Base-by-base conservation (phyloP, 2,113 vertebrate species). In the Catharus minimus region DNA sequence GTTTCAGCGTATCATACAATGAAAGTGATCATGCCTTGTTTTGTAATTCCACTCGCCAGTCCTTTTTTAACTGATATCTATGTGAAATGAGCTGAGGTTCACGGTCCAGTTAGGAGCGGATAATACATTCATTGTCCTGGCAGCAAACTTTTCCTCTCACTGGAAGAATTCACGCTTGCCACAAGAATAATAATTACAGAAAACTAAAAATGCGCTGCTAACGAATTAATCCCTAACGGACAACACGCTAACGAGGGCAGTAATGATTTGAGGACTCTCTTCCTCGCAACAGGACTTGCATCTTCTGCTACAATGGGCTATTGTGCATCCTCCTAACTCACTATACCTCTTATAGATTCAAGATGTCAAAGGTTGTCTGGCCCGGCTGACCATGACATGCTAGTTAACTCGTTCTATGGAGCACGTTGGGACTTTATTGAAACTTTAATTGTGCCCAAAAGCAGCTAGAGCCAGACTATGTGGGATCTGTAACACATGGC, bases 311-410 rank as follows among this genome's bases (percentile, higher is more conserved):
- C 98, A 99, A 99, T 98, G 97, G 98, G 93, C 98, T 96, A 98
- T 99, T 99, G 98, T 99, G 95, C 96, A 96, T 97, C 97, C 96
- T 97, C 96, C 96, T 93, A 95, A 96, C 95, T 97, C 95, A 60
- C 95, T 95, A 96, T 96, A 97, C 95, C 96, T 97, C 97, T 95
- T 97, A 97, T 76, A 97, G 96, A 97, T 97, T 97, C 95, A 95
- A 96, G 96, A 98, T 98, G 99, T 98, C 99, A 99, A 98, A 99
- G 99, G 98, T 99, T 98, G 97, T 97, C 98, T 98, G 98, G 98
- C 98, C 98, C 96, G 97, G 93, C 97, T 98, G 98, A 98, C 98
- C 98, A 97, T 95, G 96, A 98, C 98, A 98, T 98, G 97, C 97
- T 96, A 98, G 98, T 98, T 98, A 98, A 98, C 97, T 98, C 96